Base-by-base conservation (phyloP, 2,797 vertebrate species). In the Ptychobarbus kaznakovi region DNA sequence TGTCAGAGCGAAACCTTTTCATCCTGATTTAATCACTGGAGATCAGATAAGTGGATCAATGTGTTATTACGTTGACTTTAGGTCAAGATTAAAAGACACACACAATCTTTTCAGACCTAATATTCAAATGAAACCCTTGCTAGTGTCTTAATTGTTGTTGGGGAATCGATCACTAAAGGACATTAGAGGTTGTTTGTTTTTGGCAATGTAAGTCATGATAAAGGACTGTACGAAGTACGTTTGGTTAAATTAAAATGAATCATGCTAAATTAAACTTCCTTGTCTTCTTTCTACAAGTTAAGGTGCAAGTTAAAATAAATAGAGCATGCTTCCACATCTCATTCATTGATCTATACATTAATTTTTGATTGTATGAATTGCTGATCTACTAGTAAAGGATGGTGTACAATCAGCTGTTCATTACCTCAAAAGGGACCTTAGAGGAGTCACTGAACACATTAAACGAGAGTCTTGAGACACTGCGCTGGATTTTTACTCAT, bases 11-110 rank as follows among this genome's bases (percentile, higher is more conserved):
- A 86, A 25, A 73, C 16, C 61, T 58, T 77, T 83, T 82, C 44
- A 61, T 68, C 40, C 35, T 40, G 35, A 80, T 83, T 80, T 74
- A 82, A 80, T 82, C 74, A 65, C 76, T 68, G 42, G 66, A 86
- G 85, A 44, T 44, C 74, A 66, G 46, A 72, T 68, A 58, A 78
- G 25, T 58, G 20, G 63, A 86, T 61, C n/a, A 38, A 6, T 15
- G n/a, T 82, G 51, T 28, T 78, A 78, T 78, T 63, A 78, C 32
- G 73, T 49, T 18, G 16, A 79, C 16, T 61, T 70, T 38, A 38
- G 73, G 51, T 32, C 40, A 1, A 0, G 20, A 76, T 76, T 81
- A 32, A 72, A 82, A 70, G 32, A 32, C 32, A 38, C 56, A 80
- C 49, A 32, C 65, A 72, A 42, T 18, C 35, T 65, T 81, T 32